Evolutionary conservation across 2,888 invertebrate species (phyloP).

Genomic region (Pteria penguin): DNA sequence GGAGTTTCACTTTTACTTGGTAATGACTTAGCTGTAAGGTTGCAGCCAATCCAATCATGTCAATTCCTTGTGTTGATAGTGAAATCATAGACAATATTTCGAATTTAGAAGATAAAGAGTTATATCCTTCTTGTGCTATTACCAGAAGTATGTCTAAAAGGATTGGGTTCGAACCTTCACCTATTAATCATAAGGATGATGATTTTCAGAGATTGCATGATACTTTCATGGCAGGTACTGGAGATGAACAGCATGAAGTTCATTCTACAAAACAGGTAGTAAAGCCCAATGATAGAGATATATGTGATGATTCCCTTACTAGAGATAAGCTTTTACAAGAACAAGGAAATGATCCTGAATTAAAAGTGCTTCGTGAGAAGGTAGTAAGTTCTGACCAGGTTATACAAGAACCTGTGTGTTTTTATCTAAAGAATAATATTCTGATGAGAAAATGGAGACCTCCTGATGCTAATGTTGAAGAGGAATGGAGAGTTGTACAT

Average conservation of each 20-base stretch:
- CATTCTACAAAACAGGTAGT: background rate
- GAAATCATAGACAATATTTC: too few relatives aligned
- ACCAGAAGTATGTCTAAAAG: constrained; percentile 22
- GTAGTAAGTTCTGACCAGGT: constrained; percentile 23
- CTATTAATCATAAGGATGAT: too few relatives aligned
- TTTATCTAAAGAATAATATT: constrained; percentile 33
- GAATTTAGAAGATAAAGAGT: background rate
- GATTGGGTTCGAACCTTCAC: too few relatives aligned
- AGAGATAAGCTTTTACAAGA: constrained; percentile 39
- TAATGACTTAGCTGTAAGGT: constrained; percentile 47
- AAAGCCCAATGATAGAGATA: background rate
- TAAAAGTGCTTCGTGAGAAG: constrained; percentile 26
- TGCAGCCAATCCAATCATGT: constrained; percentile 21
- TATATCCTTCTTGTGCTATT: constrained; percentile 25
- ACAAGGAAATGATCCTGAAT: constrained; percentile 44
- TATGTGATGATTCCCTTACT: constrained; percentile 29
- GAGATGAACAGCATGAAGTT: background rate
- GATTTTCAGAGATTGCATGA: too few relatives aligned
- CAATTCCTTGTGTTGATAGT: background rate
- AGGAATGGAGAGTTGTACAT: constrained; percentile 42
- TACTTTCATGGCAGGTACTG: too few relatives aligned
- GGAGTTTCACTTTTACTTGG: constrained; percentile 40
- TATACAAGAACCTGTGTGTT: constrained; percentile 41
- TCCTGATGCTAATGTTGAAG: constrained; percentile 33
- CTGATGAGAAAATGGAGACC: too few relatives aligned